A percentile compares a stretch with the other conserved stretches of the same genome.
Conservation (phyloP, 1,140 invertebrate genomes). For the Megathymus violae region DNA sequence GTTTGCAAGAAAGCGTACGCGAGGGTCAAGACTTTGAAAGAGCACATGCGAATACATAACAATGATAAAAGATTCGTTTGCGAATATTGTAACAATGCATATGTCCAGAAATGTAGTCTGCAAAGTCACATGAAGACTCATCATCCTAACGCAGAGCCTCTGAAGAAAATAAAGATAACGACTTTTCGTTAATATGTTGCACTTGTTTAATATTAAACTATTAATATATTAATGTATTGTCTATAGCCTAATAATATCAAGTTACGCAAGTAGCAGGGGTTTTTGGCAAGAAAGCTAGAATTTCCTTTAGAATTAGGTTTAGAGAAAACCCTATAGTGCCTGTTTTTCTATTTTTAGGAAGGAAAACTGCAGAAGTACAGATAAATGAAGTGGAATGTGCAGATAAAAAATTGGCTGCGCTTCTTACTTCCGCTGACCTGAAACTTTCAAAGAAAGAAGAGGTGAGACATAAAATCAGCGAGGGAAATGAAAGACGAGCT, state of each 20-base stretch:
- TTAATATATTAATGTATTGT: not conserved
- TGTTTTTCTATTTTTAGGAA: slow-evolving; percentile 82
- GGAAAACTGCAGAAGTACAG: slow-evolving; percentile 54
- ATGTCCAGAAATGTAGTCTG: slow-evolving; percentile 77
- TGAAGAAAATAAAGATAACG: slow-evolving; percentile 42
- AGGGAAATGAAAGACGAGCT: slow-evolving; percentile 55
- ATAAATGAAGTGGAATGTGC: slow-evolving; percentile 57
- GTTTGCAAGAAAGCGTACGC: slow-evolving; percentile 82
- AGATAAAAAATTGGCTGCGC: slow-evolving; percentile 41
- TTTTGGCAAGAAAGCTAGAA: not conserved
- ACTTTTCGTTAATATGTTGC: not conserved
- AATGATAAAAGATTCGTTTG: slow-evolving; percentile 77
- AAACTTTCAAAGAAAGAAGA: slow-evolving; percentile 33
- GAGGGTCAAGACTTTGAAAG: slow-evolving; percentile 79
- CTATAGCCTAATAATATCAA: not conserved
- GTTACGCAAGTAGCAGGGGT: not conserved
- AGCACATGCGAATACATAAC: slow-evolving; percentile 81
- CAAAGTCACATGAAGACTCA: slow-evolving; percentile 74
- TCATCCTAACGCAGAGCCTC: slow-evolving; percentile 56
- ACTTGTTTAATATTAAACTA: not conserved
- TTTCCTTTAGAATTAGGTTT: slow-evolving; percentile 16
- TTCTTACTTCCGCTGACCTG: slow-evolving; percentile 26
- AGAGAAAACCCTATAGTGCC: slow-evolving; percentile 63
- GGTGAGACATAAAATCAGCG: slow-evolving; percentile 37
- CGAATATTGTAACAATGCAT: slow-evolving; percentile 82